Evolutionary conservation across 2,888 invertebrate genomes (phyloP).

Genomic region (Sclerodermus sp.): DNA sequence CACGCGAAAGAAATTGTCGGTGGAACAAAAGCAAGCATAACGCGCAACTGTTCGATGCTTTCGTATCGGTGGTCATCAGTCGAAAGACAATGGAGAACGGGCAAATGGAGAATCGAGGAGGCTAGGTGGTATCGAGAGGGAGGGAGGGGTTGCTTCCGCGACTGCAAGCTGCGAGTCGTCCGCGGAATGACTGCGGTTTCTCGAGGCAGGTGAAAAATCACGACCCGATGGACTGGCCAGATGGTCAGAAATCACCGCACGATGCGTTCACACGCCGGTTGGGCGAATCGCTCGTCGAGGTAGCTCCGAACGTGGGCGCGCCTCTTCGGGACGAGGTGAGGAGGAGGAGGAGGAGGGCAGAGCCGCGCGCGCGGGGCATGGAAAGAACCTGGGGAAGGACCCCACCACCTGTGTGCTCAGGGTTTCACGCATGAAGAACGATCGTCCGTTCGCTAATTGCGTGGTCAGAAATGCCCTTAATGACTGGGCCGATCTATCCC

Average conservation of each 20-base stretch:
- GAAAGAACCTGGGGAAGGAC: background rate
- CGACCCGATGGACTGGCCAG: conserved; percentile 25
- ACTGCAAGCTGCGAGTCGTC: conserved; percentile 1
- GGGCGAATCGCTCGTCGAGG: no score
- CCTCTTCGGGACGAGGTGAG: no score
- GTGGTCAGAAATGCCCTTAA: conserved; percentile 9
- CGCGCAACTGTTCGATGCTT: no score
- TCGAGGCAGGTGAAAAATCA: conserved; percentile 39
- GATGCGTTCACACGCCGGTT: conserved; percentile 24
- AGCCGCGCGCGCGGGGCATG: no score
- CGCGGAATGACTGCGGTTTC: conserved; percentile 3
- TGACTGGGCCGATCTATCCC: background rate
- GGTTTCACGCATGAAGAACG: conserved; percentile 18
- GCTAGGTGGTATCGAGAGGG: conserved; percentile 3
- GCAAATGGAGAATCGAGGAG: conserved; percentile 1
- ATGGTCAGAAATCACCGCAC: conserved; percentile 35
- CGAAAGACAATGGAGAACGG: conserved; percentile 2
- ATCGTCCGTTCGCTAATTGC: conserved; percentile 10
- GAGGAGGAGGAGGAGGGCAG: no score
- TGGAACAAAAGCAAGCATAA: no score
- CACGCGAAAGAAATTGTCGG: no score
- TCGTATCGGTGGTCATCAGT: background rate
- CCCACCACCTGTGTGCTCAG: background rate
- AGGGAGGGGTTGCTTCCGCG: conserved; percentile 7
- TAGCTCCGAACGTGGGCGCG: no score